These are phyloP conservation scores for Blastobasis adustella DNA, from an alignment of 2,888 invertebrate species.

Conservation along the genomic window DNA sequence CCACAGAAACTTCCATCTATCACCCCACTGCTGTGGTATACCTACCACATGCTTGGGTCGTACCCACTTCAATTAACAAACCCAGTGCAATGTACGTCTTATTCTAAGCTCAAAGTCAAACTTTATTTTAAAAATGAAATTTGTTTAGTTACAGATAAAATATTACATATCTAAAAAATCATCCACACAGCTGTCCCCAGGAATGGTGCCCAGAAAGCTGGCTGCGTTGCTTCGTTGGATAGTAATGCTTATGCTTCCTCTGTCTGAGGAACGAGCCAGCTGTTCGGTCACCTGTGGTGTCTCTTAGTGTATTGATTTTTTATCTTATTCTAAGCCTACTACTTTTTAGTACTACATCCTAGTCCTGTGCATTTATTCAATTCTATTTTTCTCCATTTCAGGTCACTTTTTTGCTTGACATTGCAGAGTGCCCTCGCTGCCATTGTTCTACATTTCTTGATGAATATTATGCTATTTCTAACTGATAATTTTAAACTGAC, in stretches of 20 bases:
- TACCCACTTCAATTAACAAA: too few species aligned
- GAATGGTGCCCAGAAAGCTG: too few species aligned
- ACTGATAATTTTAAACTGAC: neutral
- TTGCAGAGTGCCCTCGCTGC: conserved; percentile 66
- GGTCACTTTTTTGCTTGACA: conserved; percentile 67
- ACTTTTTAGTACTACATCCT: neutral
- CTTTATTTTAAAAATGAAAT: too few species aligned
- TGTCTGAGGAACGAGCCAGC: neutral
- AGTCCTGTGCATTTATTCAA: neutral
- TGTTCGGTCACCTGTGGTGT: neutral
- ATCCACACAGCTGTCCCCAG: too few species aligned
- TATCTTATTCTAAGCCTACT: neutral
- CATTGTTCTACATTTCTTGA: conserved; percentile 53
- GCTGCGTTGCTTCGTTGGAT: neutral
- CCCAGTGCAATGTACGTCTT: too few species aligned
- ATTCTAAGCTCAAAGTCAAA: too few species aligned
- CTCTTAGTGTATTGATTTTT: neutral
- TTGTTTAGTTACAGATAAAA: too few species aligned
- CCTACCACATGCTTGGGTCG: too few species aligned
- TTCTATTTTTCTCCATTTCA: conserved; percentile 28
- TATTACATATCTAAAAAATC: too few species aligned
- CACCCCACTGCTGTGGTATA: neutral
- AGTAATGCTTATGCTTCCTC: neutral
- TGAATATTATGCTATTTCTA: conserved; percentile 25
- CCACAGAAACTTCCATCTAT: neutral